phyloP scores from a whole-genome alignment of 2,113 vertebrate species.

The Apistogramma diplotaenia region DNA sequence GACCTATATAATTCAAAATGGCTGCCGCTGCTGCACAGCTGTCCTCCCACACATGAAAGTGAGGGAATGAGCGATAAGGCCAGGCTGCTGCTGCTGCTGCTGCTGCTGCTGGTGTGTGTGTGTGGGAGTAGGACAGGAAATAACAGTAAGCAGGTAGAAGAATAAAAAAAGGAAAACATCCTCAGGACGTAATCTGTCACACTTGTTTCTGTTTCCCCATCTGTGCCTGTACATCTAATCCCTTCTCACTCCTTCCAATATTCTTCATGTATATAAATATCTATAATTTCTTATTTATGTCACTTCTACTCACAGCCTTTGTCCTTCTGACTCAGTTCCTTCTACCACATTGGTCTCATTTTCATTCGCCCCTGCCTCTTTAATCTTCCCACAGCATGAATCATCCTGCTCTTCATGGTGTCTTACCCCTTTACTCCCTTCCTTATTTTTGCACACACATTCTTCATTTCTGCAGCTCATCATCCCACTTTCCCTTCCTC shows the following conservation, averaged over 20 bases:
- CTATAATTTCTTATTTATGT: slow-evolving; percentile 6
- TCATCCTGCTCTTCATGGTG: slow-evolving; percentile 19
- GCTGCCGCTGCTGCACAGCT: slow-evolving; percentile 59
- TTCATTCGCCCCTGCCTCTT: slow-evolving; percentile 34
- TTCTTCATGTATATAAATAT: background rate
- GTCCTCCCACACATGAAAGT: slow-evolving; percentile 58
- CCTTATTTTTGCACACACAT: background rate
- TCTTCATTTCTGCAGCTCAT: slow-evolving; percentile 7
- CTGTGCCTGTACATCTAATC: background rate
- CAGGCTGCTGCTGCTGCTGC: slow-evolving; percentile 47
- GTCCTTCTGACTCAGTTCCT: slow-evolving; percentile 24
- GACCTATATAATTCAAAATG: slow-evolving; percentile 79
- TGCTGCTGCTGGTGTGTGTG: slow-evolving; percentile 4
- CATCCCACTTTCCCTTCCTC: background rate
- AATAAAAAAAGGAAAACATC: slow-evolving; percentile 28
- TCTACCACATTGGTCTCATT: slow-evolving; percentile 16
- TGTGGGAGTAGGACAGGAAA: background rate
- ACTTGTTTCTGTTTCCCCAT: slow-evolving; percentile 10
- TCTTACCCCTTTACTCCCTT: slow-evolving; percentile 1
- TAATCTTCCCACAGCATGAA: slow-evolving; percentile 56
- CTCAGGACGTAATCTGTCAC: slow-evolving; percentile 36
- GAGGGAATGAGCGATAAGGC: too few relatives aligned
- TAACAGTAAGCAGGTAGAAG: slow-evolving; percentile 42
- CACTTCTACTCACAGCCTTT: slow-evolving; percentile 7
- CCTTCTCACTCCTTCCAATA: background rate